Evolutionary conservation across 1,140 invertebrate species (phyloP), one percentile per base, ranked within the genome.

Genomic region (Helicoverpa armigera): DNA sequence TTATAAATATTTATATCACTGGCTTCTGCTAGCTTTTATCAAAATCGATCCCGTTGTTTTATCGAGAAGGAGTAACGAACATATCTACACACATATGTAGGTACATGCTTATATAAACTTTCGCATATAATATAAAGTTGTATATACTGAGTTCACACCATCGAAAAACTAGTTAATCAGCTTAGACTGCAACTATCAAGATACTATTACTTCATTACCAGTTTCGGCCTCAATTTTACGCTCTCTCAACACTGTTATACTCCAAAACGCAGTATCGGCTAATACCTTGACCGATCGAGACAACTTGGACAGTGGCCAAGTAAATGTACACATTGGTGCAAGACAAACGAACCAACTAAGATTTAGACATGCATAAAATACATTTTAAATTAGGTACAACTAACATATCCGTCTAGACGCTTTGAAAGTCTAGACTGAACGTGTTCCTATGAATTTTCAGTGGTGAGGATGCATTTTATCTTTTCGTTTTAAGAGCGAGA

Each of bases 341-440:
- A 81, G 80, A 75, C 51, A 74, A 75, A 69, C 80, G 63, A 58
- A 81, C 11, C 48, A 31, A 65, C 56, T 65, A 81, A 76, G 73
- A 81, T 81, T 81, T 70, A 60, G 72, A 76, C 63, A 70, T 81
- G 73, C 80, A 81, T 67, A 81, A 76, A 81, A 81, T 81, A 74
- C 73, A 76, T 75, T 70, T 74, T 58, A 76, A 76, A 81, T 76
- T 75, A 76, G 35, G 23, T 58, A 76, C 31, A 56, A 58, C 53
- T n/a, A 53, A 56, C 23, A 35, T 56, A n/a, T 54, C 14, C n/a
- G 67, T 79, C 67, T 79, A 79, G 54, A 79, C 53, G 11, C 13
- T 78, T 53, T 61, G 18, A 50, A 79, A 70, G 78, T 79, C 63
- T 70, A 70, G 65, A 70, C 65, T 48, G 12, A 23, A 70, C 50